phyloP scores from a whole-genome alignment of 2,797 vertebrate species.

The Karalla daura region DNA sequence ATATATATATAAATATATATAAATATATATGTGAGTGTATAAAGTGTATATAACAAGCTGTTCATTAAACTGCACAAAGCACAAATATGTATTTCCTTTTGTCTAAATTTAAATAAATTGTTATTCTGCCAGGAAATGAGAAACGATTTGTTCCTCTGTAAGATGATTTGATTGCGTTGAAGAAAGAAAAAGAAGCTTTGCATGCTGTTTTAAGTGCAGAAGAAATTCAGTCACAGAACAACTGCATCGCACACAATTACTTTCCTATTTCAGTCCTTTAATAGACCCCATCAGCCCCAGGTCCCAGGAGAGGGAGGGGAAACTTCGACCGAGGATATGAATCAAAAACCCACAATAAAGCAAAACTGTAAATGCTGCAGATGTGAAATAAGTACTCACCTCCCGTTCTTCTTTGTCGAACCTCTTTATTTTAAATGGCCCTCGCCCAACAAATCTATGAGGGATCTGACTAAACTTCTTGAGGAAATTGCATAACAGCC shows the following conservation, averaged over 20 bases:
- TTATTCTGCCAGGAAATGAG: slow-evolving; percentile 82
- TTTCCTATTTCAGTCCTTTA: slow-evolving; percentile 59
- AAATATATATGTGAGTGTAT: slow-evolving; percentile 70
- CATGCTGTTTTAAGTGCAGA: slow-evolving; percentile 1
- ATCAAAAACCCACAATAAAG: slow-evolving; percentile 39
- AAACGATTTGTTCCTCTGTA: slow-evolving; percentile 49
- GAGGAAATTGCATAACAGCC: slow-evolving; percentile 51
- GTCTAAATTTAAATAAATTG: slow-evolving; percentile 86
- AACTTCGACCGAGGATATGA: slow-evolving; percentile 39
- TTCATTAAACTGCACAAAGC: slow-evolving; percentile 83
- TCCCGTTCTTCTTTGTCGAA: slow-evolving; percentile 27
- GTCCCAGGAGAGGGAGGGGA: slow-evolving; percentile 34
- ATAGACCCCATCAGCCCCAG: slow-evolving; percentile 46
- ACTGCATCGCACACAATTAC: slow-evolving; percentile 48
- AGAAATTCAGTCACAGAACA: slow-evolving; percentile 43
- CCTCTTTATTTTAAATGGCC: slow-evolving; percentile 2
- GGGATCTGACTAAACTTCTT: slow-evolving; percentile 27
- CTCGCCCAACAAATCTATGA: slow-evolving; percentile 24
- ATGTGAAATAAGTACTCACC: slow-evolving; percentile 28
- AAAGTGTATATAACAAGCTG: slow-evolving; percentile 83
- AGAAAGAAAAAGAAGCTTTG: neutral
- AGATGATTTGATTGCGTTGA: slow-evolving; percentile 17
- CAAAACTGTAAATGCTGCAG: slow-evolving; percentile 31
- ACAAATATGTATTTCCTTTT: slow-evolving; percentile 86
- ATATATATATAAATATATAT: slow-evolving; percentile 75